phyloP scores from a whole-genome alignment of 2,113 vertebrate genomes.

The Cyrtonyx montezumae region DNA sequence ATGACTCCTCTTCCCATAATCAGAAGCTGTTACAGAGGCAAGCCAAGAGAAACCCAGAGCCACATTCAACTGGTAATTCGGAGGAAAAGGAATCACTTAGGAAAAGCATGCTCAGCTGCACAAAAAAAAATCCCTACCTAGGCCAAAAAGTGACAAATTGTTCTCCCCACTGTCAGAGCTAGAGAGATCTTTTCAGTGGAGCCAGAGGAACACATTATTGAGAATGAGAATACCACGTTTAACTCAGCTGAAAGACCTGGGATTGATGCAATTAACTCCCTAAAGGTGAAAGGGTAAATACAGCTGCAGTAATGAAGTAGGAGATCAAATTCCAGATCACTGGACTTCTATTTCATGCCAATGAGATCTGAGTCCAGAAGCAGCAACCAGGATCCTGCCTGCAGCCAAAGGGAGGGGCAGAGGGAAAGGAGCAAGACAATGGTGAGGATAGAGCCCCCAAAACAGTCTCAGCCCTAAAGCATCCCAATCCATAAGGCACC shows the following conservation, averaged over 20 bases:
- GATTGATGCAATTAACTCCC: slow-evolving; percentile 16
- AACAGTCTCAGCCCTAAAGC: not conserved
- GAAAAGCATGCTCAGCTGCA: not conserved
- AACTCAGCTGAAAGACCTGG: slow-evolving; percentile 12
- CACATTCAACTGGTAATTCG: not conserved
- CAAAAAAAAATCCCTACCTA: not conserved
- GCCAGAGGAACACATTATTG: not conserved
- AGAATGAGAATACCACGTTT: not conserved
- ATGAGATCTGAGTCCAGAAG: rapidly evolving
- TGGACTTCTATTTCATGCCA: not conserved
- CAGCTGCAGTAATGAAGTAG: not conserved
- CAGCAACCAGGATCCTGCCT: not conserved
- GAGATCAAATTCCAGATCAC: not conserved
- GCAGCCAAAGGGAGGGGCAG: not conserved
- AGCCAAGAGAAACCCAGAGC: not conserved
- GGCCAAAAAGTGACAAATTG: slow-evolving; percentile 29
- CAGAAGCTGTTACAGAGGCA: not conserved
- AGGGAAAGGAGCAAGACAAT: not conserved
- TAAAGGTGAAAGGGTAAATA: slow-evolving; percentile 3
- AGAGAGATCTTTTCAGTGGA: not conserved
- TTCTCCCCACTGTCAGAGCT: not conserved
- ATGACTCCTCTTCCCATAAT: not conserved
- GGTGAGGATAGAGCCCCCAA: too few relatives aligned
- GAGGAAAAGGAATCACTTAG: not conserved
- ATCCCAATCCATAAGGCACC: rapidly evolving